phyloP scores from a whole-genome alignment of 2,888 invertebrate genomes.

The Gibbula magus region DNA sequence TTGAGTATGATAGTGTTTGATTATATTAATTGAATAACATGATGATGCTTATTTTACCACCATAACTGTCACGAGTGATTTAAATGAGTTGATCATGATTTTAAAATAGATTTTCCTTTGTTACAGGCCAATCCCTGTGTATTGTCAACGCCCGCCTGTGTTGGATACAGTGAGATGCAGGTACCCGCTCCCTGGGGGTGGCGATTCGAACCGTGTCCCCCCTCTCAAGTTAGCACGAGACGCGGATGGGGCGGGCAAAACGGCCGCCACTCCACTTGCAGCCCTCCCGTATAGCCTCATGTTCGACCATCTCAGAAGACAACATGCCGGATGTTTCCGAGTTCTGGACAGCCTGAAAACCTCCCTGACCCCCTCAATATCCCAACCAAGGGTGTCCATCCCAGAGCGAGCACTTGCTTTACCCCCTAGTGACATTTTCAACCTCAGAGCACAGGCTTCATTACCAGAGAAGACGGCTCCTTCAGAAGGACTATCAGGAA shows the following conservation, averaged over 20 bases:
- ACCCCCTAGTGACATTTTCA: slow-evolving; percentile 19
- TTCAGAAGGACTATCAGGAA: slow-evolving; percentile 24
- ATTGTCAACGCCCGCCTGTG: slow-evolving; percentile 46
- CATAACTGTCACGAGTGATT: not conserved
- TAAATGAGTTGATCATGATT: not conserved
- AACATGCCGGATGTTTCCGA: slow-evolving; percentile 7
- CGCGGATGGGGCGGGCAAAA: not conserved
- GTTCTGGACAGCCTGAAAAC: slow-evolving; percentile 1
- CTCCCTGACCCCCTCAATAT: not conserved
- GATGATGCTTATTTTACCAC: too few species aligned
- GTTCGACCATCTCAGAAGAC: slow-evolving; percentile 26
- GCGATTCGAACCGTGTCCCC: not conserved
- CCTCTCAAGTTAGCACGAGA: slow-evolving; percentile 11
- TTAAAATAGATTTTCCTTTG: not conserved
- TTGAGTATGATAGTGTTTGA: too few species aligned
- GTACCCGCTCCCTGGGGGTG: slow-evolving; percentile 7
- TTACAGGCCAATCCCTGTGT: slow-evolving; percentile 62
- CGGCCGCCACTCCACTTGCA: not conserved
- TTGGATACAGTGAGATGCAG: slow-evolving; percentile 23
- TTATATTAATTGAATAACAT: too few species aligned
- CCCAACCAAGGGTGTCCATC: not conserved
- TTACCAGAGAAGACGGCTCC: not conserved
- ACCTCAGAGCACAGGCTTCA: slow-evolving; percentile 4
- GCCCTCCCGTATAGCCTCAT: slow-evolving; percentile 26
- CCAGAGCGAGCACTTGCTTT: slow-evolving; percentile 18